These are phyloP conservation scores for Lepus europaeus DNA, from an alignment of 2,113 vertebrate species.

Conservation along the genomic window DNA sequence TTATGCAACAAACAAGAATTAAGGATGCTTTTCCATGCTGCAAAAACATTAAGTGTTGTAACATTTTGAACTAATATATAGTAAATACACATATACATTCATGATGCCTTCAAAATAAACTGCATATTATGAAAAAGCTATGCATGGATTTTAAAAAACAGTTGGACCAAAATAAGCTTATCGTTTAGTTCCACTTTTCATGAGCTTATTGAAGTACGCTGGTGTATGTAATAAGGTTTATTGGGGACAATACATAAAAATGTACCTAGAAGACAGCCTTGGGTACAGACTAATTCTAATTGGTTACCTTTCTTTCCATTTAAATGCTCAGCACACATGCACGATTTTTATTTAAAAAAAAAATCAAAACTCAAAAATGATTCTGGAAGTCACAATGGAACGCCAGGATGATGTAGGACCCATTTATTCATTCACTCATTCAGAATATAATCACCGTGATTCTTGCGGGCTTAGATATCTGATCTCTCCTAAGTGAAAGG, in stretches of 20 bases:
- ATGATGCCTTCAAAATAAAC: too few relatives aligned
- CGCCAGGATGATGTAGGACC: not conserved
- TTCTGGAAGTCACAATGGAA: not conserved
- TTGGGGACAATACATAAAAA: not conserved
- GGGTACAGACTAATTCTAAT: not conserved
- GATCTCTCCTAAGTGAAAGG: not conserved
- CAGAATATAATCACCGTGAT: not conserved
- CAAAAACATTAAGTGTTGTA: conserved; percentile 23
- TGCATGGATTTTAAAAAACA: too few relatives aligned
- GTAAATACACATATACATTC: not conserved
- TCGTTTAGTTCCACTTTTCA: too few relatives aligned
- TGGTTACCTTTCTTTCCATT: conserved; percentile 22
- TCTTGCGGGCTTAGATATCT: conserved; percentile 6
- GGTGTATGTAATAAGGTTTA: not conserved
- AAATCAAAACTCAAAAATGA: conserved; percentile 21
- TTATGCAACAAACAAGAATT: not conserved
- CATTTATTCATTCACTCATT: not conserved
- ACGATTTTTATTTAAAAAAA: conserved; percentile 20
- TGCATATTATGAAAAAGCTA: too few relatives aligned
- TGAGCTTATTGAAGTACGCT: too few relatives aligned
- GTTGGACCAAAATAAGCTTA: too few relatives aligned
- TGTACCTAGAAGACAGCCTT: not conserved
- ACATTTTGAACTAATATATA: not conserved
- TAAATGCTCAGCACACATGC: not conserved
- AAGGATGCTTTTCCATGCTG: not conserved